Conservation (phyloP, 2,888 invertebrate genomes). For the Pseudolycoriella hygida region DNA sequence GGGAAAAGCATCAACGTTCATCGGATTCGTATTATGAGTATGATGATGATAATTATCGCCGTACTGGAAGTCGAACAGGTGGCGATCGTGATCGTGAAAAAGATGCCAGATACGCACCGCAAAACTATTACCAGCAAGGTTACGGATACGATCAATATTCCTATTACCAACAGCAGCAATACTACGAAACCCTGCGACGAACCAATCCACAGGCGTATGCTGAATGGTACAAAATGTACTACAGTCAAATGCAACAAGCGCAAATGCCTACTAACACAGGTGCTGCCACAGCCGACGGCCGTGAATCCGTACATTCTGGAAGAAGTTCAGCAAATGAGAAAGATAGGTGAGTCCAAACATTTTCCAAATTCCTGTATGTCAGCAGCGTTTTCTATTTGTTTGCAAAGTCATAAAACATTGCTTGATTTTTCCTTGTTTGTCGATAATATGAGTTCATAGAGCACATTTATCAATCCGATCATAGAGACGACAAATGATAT, state of each 20-base stretch:
- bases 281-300: constrained; percentile 35
- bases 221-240: constrained; percentile 59
- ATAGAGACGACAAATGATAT: too few species aligned
- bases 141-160: constrained; percentile 39
- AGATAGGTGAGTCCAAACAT: constrained; percentile 34
- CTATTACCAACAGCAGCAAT: constrained; percentile 37
- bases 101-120: constrained; percentile 14
- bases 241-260: constrained; percentile 21
- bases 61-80: constrained; percentile 21
- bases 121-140: constrained; percentile 14
- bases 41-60: constrained; percentile 11
- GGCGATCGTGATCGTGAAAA: constrained; percentile 18
- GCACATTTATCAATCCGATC: too few species aligned
- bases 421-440: too few species aligned
- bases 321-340: constrained; percentile 62
- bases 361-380: constrained; percentile 1
- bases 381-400: background rate
- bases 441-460: too few species aligned
- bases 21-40: constrained; percentile 11
- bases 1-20: constrained; percentile 12
- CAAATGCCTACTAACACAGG: constrained; percentile 16
- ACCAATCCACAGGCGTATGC: constrained; percentile 65
- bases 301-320: constrained; percentile 67
- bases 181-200: constrained; percentile 59
- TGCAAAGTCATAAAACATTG: constrained; percentile 3